Percentiles rank a stretch among this genome's conserved stretches.
Evolutionary conservation across 2,888 invertebrate genomes (phyloP).

Genomic region (Scaptomyza caliginosa): DNA sequence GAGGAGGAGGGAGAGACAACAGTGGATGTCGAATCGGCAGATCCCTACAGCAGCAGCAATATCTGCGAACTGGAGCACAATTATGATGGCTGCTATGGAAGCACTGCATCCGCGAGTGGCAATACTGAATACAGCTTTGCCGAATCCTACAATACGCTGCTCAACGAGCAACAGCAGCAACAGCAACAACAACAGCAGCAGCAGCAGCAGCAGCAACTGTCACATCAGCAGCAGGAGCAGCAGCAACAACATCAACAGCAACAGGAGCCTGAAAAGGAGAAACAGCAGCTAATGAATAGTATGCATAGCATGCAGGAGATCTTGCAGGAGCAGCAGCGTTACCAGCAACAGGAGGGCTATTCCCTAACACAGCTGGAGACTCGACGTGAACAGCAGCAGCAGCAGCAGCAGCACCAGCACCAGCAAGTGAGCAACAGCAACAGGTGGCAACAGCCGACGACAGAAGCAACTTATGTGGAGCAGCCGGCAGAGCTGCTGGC

Average conservation of each 20-base stretch:
- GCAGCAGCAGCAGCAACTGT: conserved; percentile 35
- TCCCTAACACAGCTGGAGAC: conserved; percentile 83
- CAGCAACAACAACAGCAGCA: conserved; percentile 37
- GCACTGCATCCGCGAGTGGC: conserved; percentile 36
- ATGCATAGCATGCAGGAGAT: conserved; percentile 69
- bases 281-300: conserved; percentile 46
- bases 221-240: conserved; percentile 35
- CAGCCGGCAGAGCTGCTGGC: conserved; percentile 65
- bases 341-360: conserved; percentile 83
- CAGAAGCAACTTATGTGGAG: conserved; percentile 31
- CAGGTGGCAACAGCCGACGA: conserved; percentile 19
- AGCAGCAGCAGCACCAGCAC: conserved; percentile 33
- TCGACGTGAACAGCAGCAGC: conserved; percentile 71
- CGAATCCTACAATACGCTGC: conserved; percentile 82
- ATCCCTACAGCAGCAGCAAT: conserved; percentile 13
- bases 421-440: conserved; percentile 20
- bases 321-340: conserved; percentile 80
- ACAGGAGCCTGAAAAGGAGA: conserved; percentile 78
- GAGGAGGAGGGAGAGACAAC: conserved; percentile 1
- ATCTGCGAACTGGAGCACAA: conserved; percentile 50
- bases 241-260: conserved; percentile 40
- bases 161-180: conserved; percentile 65
- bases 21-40: neutral
- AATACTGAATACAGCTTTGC: conserved; percentile 79
- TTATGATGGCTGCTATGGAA: conserved; percentile 40